Percentiles rank a stretch among this genome's conserved stretches.
phyloP scores from a whole-genome alignment of 2,113 vertebrate species.

The Collichthys lucidus region DNA sequence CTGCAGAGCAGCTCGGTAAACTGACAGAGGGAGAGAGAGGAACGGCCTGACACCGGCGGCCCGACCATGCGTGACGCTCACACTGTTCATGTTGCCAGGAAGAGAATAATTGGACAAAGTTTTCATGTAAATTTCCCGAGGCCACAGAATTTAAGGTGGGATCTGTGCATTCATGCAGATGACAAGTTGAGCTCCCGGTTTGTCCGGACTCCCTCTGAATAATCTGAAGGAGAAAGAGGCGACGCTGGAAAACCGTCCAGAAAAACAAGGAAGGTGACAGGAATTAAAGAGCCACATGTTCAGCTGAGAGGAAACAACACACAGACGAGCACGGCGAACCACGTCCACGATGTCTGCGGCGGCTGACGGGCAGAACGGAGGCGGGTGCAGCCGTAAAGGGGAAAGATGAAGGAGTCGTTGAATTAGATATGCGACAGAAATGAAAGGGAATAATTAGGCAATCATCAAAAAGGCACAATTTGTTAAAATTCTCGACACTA shows the following conservation, averaged over 20 bases:
- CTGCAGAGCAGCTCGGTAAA: conserved; percentile 53
- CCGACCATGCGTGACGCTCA: conserved; percentile 75
- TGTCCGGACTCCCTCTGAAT: conserved; percentile 65
- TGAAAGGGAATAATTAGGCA: conserved; percentile 76
- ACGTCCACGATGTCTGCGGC: conserved; percentile 28
- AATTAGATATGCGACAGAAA: conserved; percentile 67
- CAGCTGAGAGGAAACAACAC: conserved; percentile 52
- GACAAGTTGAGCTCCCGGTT: conserved; percentile 81
- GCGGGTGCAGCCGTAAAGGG: conserved; percentile 3
- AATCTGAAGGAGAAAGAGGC: conserved; percentile 63
- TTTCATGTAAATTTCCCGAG: conserved; percentile 81
- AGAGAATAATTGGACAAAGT: conserved; percentile 84
- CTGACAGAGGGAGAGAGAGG: conserved; percentile 54
- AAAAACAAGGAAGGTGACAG: conserved; percentile 56
- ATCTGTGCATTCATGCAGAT: conserved; percentile 82
- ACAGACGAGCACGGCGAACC: conserved; percentile 42
- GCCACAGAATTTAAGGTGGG: conserved; percentile 78
- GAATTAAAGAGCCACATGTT: conserved; percentile 71
- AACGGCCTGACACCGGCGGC: conserved; percentile 55
- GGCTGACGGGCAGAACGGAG: conserved; percentile 50
- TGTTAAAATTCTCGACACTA: conserved; percentile 52
- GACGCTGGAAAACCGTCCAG: conserved; percentile 34
- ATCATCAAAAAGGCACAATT: conserved; percentile 65
- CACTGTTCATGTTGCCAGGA: conserved; percentile 62
- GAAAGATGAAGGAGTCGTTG: conserved; percentile 47